Base-by-base conservation (phyloP, 2,888 invertebrate genomes). In the Agrochola lota region DNA sequence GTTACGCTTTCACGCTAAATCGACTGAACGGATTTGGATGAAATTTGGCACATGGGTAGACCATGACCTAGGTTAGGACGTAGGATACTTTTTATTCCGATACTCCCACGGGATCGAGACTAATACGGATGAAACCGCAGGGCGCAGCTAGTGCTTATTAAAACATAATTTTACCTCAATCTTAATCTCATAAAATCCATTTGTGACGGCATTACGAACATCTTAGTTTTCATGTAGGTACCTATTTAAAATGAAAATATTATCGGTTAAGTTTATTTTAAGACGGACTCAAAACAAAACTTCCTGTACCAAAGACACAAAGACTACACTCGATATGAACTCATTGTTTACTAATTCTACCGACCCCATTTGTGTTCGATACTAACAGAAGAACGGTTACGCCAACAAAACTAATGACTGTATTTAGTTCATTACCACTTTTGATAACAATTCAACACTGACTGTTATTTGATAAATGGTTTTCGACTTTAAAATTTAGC, bases 401-500 rank as follows among this genome's bases (percentile, higher is more conserved):
- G 52, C 52, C 43, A 77, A 66, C 83, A 49, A 72, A 81, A 76
- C 68, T 60, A 86, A 85, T 74, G 30, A 83, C 68, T 79, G 64
- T 72, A 86, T 85, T 81, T 79, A 77, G 81, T 84, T 84, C 86
- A 87, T 83, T 86, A 84, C 71, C 88, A 88, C 46, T 77, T 79
- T 69, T 77, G 77, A 81, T 87, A 85, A 76, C 49, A 76, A 74
- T 62, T 70, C 35, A 60, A 57, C 55, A 40, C 40, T 20, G 52
- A 7, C 17, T 68, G 12, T 63, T 63, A 77, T 75, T 75, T 66
- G 0, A 57, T 7, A 11, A 59, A 1, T 59, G 35, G 1, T 60
- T 70, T 7, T 67, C n/a, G 23, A 67, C 74, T 43, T 57, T 75
- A 83, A n/a, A 12, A 0, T 30, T 1, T 23, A 46, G 12, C 0